Conservation (phyloP, 1,140 invertebrate genomes). For the Sarcophaga bullata region DNA sequence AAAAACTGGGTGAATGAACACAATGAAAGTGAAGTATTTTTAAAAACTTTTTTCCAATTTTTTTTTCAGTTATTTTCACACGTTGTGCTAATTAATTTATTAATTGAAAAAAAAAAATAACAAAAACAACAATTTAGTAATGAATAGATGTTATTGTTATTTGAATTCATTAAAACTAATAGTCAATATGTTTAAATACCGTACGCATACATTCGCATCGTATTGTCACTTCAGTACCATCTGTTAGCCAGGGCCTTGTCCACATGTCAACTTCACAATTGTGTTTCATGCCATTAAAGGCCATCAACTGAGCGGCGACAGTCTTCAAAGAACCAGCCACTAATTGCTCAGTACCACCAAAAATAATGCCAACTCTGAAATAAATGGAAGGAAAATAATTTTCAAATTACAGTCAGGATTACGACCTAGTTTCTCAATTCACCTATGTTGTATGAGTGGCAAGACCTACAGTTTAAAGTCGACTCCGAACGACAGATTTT, state of each 20-base stretch:
- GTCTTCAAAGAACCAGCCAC: conserved; percentile 29
- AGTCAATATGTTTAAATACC: conserved; percentile 23
- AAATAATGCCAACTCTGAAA: conserved; percentile 18
- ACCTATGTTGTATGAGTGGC: no score
- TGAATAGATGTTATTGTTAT: background rate
- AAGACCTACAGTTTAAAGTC: no score
- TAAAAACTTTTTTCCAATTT: background rate
- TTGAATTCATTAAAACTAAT: background rate
- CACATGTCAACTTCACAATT: conserved; percentile 53
- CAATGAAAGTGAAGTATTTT: background rate
- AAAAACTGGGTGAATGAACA: background rate
- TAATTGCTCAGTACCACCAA: conserved; percentile 14
- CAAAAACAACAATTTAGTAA: background rate
- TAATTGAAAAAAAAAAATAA: background rate
- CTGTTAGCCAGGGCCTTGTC: conserved; percentile 49
- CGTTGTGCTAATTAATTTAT: conserved; percentile 14
- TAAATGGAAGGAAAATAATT: background rate
- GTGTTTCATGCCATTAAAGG: conserved; percentile 36
- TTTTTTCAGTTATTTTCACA: background rate
- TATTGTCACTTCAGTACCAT: conserved; percentile 54
- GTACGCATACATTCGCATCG: conserved; percentile 35
- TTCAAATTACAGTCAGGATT: no score
- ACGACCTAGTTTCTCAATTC: no score
- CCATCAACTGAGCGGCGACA: background rate
- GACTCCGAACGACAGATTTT: no score